phyloP scores from a whole-genome alignment of 1,140 invertebrate genomes.

The Hypsibius dujardini region DNA sequence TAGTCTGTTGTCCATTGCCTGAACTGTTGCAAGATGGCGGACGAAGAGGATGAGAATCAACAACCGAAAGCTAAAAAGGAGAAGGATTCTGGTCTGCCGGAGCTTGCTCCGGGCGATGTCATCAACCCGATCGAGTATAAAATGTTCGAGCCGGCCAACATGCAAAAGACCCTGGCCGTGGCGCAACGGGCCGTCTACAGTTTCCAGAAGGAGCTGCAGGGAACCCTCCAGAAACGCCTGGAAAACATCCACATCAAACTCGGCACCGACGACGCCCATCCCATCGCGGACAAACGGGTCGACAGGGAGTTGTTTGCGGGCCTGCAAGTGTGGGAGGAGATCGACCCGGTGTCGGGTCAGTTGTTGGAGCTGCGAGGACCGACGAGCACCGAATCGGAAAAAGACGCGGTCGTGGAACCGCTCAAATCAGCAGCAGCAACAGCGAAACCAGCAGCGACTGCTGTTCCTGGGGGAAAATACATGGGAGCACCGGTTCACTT shows the following conservation, averaged over 20 bases:
- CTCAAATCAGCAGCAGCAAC: not conserved
- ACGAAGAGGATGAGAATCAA: slow-evolving; percentile 2
- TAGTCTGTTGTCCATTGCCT: no score
- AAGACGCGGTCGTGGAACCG: not conserved
- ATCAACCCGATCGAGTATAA: slow-evolving; percentile 13
- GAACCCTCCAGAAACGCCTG: not conserved
- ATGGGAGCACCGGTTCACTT: not conserved
- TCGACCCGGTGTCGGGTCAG: not conserved
- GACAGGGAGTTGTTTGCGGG: not conserved
- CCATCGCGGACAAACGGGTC: not conserved
- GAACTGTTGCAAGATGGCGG: not conserved
- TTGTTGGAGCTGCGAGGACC: not conserved
- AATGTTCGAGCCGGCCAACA: slow-evolving; percentile 13
- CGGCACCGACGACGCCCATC: not conserved
- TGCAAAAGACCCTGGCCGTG: slow-evolving; percentile 3
- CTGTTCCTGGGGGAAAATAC: not conserved
- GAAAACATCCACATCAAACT: not conserved
- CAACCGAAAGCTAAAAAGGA: not conserved
- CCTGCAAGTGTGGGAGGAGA: not conserved
- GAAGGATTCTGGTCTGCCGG: not conserved
- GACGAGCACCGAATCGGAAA: not conserved
- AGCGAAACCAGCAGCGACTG: not conserved
- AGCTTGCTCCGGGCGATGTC: slow-evolving; percentile 3
- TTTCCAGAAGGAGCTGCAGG: not conserved
- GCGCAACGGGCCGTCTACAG: not conserved